Evolutionary conservation across 2,888 invertebrate species (phyloP).

Genomic region (Orthonychiurus folsomi): DNA sequence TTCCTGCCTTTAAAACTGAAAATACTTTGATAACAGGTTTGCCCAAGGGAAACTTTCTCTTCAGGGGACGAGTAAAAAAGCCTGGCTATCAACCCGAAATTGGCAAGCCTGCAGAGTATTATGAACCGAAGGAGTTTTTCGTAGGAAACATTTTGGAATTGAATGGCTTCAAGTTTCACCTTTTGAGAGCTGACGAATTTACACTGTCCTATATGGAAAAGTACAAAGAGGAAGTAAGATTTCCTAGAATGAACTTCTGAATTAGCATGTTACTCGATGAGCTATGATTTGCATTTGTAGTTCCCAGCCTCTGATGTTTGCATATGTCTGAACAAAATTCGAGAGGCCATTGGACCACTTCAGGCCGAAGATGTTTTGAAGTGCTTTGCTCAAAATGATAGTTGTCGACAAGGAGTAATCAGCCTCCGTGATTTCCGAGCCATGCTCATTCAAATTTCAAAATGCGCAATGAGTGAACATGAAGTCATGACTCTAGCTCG

Average conservation of each 20-base stretch:
- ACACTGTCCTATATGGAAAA: constrained; percentile 79
- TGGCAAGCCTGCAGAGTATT: constrained; percentile 63
- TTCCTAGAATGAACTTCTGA: background rate
- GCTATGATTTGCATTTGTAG: constrained; percentile 41
- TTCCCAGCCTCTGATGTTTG: constrained; percentile 65
- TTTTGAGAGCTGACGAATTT: constrained; percentile 76
- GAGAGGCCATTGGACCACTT: constrained; percentile 56
- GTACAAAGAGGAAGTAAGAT: constrained; percentile 58
- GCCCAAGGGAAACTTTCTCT: constrained; percentile 49
- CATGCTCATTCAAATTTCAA: constrained; percentile 31
- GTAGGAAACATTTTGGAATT: constrained; percentile 70
- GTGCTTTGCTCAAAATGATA: constrained; percentile 48
- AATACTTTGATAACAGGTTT: constrained; percentile 24
- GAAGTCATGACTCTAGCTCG: constrained; percentile 69
- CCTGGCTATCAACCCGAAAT: constrained; percentile 63
- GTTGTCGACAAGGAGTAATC: constrained; percentile 31
- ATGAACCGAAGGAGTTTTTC: constrained; percentile 70
- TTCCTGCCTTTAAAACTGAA: background rate
- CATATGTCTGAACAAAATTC: constrained; percentile 63
- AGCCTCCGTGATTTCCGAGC: constrained; percentile 30
- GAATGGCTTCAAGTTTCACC: constrained; percentile 66
- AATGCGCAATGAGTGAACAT: constrained; percentile 56
- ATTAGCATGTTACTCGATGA: background rate
- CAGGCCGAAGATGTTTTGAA: constrained; percentile 68
- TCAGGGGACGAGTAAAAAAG: constrained; percentile 55